These are phyloP conservation scores for Tetropium fuscum DNA, from an alignment of 2,888 invertebrate species.

Conservation along the genomic window DNA sequence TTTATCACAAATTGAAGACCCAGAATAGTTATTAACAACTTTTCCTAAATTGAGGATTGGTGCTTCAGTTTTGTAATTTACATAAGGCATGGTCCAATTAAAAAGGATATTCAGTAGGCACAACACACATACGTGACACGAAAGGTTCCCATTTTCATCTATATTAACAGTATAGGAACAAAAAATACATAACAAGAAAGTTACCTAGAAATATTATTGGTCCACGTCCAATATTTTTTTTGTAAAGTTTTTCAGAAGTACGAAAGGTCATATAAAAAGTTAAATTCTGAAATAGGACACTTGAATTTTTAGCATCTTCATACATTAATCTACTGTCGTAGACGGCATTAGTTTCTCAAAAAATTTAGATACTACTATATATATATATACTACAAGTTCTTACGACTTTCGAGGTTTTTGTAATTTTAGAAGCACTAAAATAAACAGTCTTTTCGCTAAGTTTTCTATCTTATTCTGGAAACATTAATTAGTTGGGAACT, in stretches of 20 bases:
- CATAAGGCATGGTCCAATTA: constrained; percentile 1
- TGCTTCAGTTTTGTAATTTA: too few species aligned
- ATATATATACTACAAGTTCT: not conserved
- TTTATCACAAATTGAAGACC: too few species aligned
- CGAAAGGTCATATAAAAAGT: constrained; percentile 47
- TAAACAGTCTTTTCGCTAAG: constrained; percentile 37
- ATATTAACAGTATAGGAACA: constrained; percentile 19
- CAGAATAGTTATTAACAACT: too few species aligned
- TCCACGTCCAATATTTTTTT: constrained; percentile 34
- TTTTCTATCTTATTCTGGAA: constrained; percentile 25
- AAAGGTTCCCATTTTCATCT: constrained; percentile 10
- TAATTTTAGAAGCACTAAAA: constrained; percentile 28
- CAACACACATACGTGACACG: constrained; percentile 26
- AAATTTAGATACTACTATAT: too few species aligned
- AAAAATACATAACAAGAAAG: constrained; percentile 14
- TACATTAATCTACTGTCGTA: constrained; percentile 32
- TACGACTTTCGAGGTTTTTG: constrained; percentile 13
- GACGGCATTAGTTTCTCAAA: constrained; percentile 25
- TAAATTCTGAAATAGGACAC: constrained; percentile 49
- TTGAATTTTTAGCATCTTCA: constrained; percentile 31
- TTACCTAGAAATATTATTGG: constrained; percentile 27
- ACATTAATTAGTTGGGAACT: constrained; percentile 23
- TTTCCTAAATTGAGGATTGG: not conserved
- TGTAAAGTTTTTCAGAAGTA: constrained; percentile 41
- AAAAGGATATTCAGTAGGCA: constrained; percentile 7